Base-by-base conservation (phyloP, 2,797 vertebrate species). In the Myripristis jacobus region DNA sequence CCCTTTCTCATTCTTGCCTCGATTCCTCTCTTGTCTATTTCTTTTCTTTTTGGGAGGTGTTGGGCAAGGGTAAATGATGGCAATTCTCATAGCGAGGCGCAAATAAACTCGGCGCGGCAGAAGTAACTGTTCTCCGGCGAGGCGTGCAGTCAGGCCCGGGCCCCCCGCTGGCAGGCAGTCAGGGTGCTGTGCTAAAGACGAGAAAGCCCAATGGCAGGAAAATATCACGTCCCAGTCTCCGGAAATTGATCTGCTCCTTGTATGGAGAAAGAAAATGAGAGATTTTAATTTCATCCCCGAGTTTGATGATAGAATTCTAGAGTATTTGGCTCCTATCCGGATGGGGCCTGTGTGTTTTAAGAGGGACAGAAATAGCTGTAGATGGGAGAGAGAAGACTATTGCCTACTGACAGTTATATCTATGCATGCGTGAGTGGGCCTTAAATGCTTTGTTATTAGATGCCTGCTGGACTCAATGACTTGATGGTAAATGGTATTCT, bases 211-310 rank as follows among this genome's bases (percentile, higher is more conserved):
- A 93, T 93, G 92, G 88, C 83, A 90, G 92, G 89, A 93, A 94
- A 95, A 95, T 94, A 94, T 93, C 92, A 88, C 88, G 77, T 94
- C 91, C 89, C 90, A 88, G 89, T 93, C 93, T 91, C 90, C 89
- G 93, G 94, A 95, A 95, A 95, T 95, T 94, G 94, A 94, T 95
- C 94, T 94, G 88, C 93, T 93, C 92, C 93, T 93, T 89, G 87
- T 91, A 90, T 72, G 85, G 92, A 88, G 91, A 89, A 89, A 92
- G 93, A 93, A 94, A 94, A 94, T 91, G 91, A 92, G 87, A 71
- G 86, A 94, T 94, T 94, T 94, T 94, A 94, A 95, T 94, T 94
- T 93, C 80, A 86, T 89, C 89, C 89, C 86, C 29, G 83, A 90
- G 87, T 86, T 88, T 88, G 83, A 85, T 90, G 91, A 90, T 92